Base-by-base conservation (phyloP, 2,888 invertebrate genomes). In the Drosophila picticornis region DNA sequence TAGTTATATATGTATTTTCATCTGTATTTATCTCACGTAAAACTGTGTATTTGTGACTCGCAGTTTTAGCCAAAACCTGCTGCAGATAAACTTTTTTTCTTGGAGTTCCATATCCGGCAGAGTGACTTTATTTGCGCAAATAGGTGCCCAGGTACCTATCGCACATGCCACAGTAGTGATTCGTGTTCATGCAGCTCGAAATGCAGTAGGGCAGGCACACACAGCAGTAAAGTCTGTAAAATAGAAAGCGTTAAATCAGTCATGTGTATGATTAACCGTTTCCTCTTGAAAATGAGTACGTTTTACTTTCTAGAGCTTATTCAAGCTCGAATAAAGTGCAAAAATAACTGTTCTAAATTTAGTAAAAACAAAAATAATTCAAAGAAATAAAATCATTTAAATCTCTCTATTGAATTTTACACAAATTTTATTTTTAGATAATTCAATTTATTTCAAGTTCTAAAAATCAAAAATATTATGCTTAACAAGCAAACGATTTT, bases 101-200 rank as follows among this genome's bases (percentile, higher is more conserved):
- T 31, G 32, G 40, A 66, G 48, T 51, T 27, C 34, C 29, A 40
- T 65, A 53, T 62, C 58, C 57, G 57, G 60, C 51, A 9, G 27
- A 2, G 11, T 22, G 52, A 6, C 34, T 46, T 72, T 40, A 86
- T 31, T 57, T 72, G 60, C 91, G 90, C 50, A 72, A 32, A 67
- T 88, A 90, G 46, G 88, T 90, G 80, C 92, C 91, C 79, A 92
- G 70, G 75, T 92, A 92, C 46, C 65, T 83, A 56, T 92, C 88
- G 51, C 91, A 92, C 85, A 92, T 88, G 83, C 92, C 92, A 56
- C 91, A 92, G 81, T 91, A 90, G 65, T 92, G 92, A 65, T 81
- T 85, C 34, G 87, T 79, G 59, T 81, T 85, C 91, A 91, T 91
- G 85, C 91, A 92, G 75, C 90, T 92, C 67, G 77, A 64, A 64